phyloP scores from a whole-genome alignment of 2,113 vertebrate species.

The Phylloscopus trochiloides region DNA sequence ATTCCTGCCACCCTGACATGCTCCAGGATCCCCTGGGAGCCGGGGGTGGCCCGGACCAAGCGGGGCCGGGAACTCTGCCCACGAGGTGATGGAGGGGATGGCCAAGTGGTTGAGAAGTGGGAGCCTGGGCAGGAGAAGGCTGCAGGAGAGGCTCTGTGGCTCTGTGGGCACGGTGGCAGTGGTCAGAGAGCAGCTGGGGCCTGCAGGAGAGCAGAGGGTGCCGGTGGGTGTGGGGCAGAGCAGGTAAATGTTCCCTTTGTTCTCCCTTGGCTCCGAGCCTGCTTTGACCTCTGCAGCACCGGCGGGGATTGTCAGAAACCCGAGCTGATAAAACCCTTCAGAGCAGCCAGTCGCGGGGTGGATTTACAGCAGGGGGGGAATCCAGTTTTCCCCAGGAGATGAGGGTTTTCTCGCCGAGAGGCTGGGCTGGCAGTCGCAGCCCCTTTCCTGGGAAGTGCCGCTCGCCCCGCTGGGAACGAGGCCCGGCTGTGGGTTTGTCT shows the following conservation, averaged over 20 bases:
- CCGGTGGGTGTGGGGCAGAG: neutral
- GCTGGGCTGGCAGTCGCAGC: neutral
- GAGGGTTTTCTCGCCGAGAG: neutral
- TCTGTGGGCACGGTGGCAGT: fast-evolving
- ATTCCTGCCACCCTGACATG: neutral
- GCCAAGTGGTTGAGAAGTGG: neutral
- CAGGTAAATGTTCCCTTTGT: neutral
- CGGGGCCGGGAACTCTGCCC: fast-evolving
- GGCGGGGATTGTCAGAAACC: neutral
- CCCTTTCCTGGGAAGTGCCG: neutral
- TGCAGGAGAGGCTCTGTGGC: fast-evolving
- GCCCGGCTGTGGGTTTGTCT: neutral
- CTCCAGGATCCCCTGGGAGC: neutral
- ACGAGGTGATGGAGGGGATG: fast-evolving
- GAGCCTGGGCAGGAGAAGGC: neutral
- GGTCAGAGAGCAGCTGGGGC: neutral
- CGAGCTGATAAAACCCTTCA: neutral
- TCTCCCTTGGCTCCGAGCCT: neutral
- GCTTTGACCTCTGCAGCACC: neutral
- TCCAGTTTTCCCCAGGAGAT: neutral
- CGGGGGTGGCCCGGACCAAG: fast-evolving
- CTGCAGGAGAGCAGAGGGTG: neutral
- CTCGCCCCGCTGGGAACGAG: fast-evolving
- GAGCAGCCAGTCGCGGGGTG: neutral
- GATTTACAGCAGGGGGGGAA: neutral